Conservation (phyloP, 2,113 vertebrate species). For the Burhinus bistriatus region DNA sequence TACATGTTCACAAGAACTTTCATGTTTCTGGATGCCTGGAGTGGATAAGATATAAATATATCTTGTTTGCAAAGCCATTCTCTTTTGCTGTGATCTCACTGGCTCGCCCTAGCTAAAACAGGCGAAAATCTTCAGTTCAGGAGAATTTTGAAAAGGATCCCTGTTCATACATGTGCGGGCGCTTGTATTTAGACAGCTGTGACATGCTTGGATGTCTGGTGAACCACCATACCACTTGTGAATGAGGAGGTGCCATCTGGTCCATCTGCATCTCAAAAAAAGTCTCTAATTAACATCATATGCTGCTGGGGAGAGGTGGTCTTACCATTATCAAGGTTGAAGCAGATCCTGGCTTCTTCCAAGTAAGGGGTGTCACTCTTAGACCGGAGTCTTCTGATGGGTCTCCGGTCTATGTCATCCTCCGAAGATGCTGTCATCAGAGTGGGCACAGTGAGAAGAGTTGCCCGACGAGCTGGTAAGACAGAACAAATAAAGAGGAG, state of each 20-base stretch:
- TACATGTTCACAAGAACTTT: neutral
- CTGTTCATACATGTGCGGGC: neutral
- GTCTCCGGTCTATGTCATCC: slow-evolving; percentile 62
- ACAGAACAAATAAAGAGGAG: neutral
- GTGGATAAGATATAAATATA: neutral
- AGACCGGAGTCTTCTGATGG: slow-evolving; percentile 64
- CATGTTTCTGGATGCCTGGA: neutral
- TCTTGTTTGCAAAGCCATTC: neutral
- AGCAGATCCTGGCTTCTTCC: slow-evolving; percentile 65
- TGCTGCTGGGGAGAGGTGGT: neutral
- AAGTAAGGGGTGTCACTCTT: slow-evolving; percentile 65
- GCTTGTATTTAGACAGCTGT: neutral
- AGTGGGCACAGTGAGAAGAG: slow-evolving; percentile 59
- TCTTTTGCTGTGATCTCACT: neutral
- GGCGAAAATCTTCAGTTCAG: neutral
- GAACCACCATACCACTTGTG: neutral
- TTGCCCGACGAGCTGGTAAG: slow-evolving; percentile 58
- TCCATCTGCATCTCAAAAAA: neutral
- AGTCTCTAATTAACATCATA: neutral
- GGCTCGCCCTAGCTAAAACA: neutral
- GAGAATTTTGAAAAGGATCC: neutral
- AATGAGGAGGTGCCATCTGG: neutral
- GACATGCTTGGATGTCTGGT: neutral
- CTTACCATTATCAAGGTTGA: slow-evolving; percentile 66
- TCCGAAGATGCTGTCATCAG: slow-evolving; percentile 60